Evolutionary conservation across 2,797 vertebrate genomes (phyloP).

Genomic region (Pipistrellus pygmaeus): DNA sequence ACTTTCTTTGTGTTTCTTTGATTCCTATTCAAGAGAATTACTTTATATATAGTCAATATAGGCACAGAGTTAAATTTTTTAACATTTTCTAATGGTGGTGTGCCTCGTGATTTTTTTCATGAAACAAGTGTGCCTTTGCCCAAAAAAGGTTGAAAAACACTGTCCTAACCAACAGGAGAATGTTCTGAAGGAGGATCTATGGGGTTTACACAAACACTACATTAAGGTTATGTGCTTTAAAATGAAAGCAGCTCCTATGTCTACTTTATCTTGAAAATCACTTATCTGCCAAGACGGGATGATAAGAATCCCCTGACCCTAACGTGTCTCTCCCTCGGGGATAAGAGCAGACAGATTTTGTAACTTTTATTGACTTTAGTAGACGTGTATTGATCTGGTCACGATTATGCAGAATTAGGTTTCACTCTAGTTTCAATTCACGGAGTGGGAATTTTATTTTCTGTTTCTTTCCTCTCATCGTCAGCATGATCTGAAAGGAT

Average conservation of each 20-base stretch:
- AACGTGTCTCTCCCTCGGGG: not conserved
- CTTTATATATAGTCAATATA: too few species aligned
- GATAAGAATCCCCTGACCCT: not conserved
- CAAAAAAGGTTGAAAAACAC: too few species aligned
- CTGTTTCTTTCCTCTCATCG: not conserved
- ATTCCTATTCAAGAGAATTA: too few species aligned
- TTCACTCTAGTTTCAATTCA: slow-evolving; percentile 35
- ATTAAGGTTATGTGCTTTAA: slow-evolving; percentile 34
- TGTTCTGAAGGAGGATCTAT: slow-evolving; percentile 3
- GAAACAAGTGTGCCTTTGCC: too few species aligned
- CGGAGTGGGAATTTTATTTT: not conserved
- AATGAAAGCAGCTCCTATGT: slow-evolving; percentile 9
- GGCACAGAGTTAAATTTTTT: too few species aligned
- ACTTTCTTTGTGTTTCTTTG: too few species aligned
- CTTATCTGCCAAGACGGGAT: slow-evolving; percentile 28
- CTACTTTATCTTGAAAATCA: slow-evolving; percentile 60
- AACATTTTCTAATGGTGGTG: too few species aligned
- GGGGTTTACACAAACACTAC: slow-evolving; percentile 28
- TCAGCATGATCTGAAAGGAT: not conserved
- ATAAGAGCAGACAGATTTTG: slow-evolving; percentile 36
- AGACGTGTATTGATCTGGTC: slow-evolving; percentile 43
- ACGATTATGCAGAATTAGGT: slow-evolving; percentile 31
- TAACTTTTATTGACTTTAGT: slow-evolving; percentile 35
- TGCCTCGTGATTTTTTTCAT: too few species aligned
- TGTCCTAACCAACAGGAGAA: not conserved